Evolutionary conservation across 2,888 invertebrate species (phyloP).

Genomic region (Thymelicus lineola): DNA sequence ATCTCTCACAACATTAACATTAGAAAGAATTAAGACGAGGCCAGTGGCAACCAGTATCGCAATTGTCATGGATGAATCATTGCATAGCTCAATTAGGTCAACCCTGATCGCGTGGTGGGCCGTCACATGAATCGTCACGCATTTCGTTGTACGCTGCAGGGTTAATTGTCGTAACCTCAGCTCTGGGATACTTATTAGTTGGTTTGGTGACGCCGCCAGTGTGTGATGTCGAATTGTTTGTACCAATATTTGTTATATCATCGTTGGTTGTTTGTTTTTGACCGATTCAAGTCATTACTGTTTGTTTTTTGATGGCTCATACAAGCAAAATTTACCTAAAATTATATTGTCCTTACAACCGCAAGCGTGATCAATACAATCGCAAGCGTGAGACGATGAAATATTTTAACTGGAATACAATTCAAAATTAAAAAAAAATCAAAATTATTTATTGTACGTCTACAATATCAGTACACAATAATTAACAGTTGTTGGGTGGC

Average conservation of each 20-base stretch:
- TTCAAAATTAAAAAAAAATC: too few species aligned
- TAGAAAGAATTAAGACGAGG: conserved; percentile 22
- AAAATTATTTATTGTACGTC: too few species aligned
- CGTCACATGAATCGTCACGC: conserved; percentile 35
- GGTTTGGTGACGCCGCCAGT: conserved; percentile 21
- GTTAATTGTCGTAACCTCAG: conserved; percentile 40
- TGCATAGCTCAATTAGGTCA: conserved; percentile 20
- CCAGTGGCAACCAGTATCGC: conserved; percentile 10
- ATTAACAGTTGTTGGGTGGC: too few species aligned
- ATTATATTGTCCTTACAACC: too few species aligned
- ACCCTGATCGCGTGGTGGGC: conserved; percentile 28
- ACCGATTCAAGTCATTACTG: not conserved
- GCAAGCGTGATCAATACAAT: too few species aligned
- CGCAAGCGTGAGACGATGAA: too few species aligned
- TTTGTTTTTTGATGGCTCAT: not conserved
- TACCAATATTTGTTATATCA: not conserved
- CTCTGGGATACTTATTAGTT: conserved; percentile 37
- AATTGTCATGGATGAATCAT: conserved; percentile 37
- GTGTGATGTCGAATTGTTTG: conserved; percentile 9
- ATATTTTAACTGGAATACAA: too few species aligned
- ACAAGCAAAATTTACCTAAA: too few species aligned
- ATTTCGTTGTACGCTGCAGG: conserved; percentile 40
- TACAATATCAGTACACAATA: too few species aligned
- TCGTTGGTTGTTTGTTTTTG: not conserved
- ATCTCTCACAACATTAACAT: not conserved